A percentile compares a stretch with the other conserved stretches of the same genome.
phyloP scores from a whole-genome alignment of 2,888 invertebrate species.

The Frankliniella intonsa region DNA sequence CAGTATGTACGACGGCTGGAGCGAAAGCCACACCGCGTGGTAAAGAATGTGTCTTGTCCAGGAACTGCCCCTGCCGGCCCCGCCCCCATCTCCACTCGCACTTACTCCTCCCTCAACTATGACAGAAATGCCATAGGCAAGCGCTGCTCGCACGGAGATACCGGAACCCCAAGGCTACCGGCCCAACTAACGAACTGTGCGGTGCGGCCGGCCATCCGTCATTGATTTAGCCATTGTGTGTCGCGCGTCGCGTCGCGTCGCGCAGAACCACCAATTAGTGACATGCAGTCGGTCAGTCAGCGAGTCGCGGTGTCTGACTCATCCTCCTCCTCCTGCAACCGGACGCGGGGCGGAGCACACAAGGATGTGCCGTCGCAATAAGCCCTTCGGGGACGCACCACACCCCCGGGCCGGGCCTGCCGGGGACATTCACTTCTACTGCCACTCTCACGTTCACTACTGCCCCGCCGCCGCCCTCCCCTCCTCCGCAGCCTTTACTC shows the following conservation, averaged over 20 bases:
- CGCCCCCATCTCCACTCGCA: no score
- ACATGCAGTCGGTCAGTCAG: neutral
- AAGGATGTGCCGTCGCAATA: neutral
- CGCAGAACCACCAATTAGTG: conserved; percentile 9
- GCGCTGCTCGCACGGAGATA: neutral
- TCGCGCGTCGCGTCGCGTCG: neutral
- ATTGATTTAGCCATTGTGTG: neutral
- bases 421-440: no score
- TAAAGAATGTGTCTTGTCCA: no score
- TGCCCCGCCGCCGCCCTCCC: neutral
- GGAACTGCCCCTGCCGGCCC: no score
- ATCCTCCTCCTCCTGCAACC: neutral
- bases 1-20: no score
- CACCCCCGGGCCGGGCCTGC: no score
- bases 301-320: neutral
- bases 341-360: neutral
- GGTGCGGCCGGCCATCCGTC: neutral
- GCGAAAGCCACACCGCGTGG: no score
- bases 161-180: neutral
- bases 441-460: conserved; percentile 2
- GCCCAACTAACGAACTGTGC: neutral
- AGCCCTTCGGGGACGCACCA: neutral
- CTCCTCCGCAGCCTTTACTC: no score
- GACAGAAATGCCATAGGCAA: no score
- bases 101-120: no score